These are phyloP conservation scores for Dendrophyllia cribrosa DNA, from an alignment of 64 coral and sea anemone genomes.

Conservation along the genomic window DNA sequence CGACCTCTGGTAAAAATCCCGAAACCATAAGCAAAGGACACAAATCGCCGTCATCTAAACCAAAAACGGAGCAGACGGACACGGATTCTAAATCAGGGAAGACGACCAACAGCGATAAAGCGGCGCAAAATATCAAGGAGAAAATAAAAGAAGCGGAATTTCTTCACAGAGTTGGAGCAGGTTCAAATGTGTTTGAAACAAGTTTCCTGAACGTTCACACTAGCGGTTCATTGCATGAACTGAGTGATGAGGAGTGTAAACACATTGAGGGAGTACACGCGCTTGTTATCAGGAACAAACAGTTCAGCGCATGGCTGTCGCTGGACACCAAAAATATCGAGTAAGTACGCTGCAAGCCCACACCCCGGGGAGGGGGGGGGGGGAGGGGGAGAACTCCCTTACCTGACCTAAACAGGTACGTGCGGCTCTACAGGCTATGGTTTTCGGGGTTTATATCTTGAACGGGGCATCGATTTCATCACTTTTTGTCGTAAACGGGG, in stretches of 20 bases:
- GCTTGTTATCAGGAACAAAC: constrained; percentile 32
- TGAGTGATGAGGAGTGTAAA: constrained; percentile 31
- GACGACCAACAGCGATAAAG: background rate
- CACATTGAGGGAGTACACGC: constrained; percentile 36
- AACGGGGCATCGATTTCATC: too few relatives aligned
- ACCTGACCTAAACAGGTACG: too few relatives aligned
- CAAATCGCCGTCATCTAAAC: too few relatives aligned
- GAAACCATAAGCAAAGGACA: background rate
- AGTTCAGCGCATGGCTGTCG: constrained; percentile 51
- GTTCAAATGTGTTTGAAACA: constrained; percentile 42
- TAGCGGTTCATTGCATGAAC: constrained; percentile 20
- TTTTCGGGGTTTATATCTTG: too few relatives aligned
- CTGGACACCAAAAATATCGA: constrained; percentile 59
- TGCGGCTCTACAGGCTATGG: too few relatives aligned
- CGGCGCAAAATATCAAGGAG: constrained; percentile 8
- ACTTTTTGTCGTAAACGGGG: too few relatives aligned
- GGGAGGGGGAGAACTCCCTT: background rate
- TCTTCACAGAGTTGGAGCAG: constrained; percentile 15
- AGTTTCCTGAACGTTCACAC: constrained; percentile 31
- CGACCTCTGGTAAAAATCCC: background rate
- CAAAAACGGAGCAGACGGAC: background rate
- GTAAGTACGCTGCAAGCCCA: constrained; percentile 17
- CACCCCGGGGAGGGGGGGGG: background rate
- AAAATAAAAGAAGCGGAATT: background rate
- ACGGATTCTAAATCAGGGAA: background rate